phyloP scores from a whole-genome alignment of 2,113 vertebrate genomes.

The Raphicerus campestris region DNA sequence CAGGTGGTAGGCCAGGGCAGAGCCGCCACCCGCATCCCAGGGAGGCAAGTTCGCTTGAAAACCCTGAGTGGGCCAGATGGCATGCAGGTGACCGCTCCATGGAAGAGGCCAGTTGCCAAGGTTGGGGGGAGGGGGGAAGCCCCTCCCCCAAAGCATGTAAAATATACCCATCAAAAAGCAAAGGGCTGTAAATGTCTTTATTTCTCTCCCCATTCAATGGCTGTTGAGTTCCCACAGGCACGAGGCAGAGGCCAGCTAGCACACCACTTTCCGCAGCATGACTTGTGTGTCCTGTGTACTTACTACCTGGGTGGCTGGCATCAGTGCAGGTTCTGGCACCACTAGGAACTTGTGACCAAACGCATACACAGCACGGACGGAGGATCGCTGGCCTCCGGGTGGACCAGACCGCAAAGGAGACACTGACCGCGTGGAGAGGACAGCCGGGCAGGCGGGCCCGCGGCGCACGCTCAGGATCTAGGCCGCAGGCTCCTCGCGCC shows the following conservation, averaged over 20 bases:
- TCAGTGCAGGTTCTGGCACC: slow-evolving; percentile 87
- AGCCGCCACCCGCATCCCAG: slow-evolving; percentile 45
- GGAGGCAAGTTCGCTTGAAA: background rate
- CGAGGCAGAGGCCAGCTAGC: slow-evolving; percentile 78
- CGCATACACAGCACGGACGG: slow-evolving; percentile 82
- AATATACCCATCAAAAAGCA: slow-evolving; percentile 75
- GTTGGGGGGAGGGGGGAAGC: background rate
- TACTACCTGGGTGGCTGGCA: slow-evolving; percentile 85
- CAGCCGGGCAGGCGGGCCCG: slow-evolving; percentile 20
- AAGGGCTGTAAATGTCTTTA: slow-evolving; percentile 73
- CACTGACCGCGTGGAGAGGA: slow-evolving; percentile 79
- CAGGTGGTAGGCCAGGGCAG: background rate
- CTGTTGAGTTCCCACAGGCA: slow-evolving; percentile 75
- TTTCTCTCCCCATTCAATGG: slow-evolving; percentile 74
- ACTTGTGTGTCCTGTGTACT: slow-evolving; percentile 80
- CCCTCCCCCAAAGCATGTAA: slow-evolving; percentile 51
- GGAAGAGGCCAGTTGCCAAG: slow-evolving; percentile 53
- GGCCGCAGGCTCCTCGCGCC: slow-evolving; percentile 88
- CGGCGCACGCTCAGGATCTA: slow-evolving; percentile 77
- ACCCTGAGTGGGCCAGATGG: background rate
- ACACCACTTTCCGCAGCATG: slow-evolving; percentile 72
- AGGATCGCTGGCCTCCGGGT: slow-evolving; percentile 80
- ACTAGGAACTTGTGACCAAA: slow-evolving; percentile 83
- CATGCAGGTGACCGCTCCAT: slow-evolving; percentile 16
- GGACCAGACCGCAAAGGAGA: slow-evolving; percentile 80